Base-by-base conservation (phyloP, 2,113 vertebrate genomes). In the Eulacestoma nigropectus region DNA sequence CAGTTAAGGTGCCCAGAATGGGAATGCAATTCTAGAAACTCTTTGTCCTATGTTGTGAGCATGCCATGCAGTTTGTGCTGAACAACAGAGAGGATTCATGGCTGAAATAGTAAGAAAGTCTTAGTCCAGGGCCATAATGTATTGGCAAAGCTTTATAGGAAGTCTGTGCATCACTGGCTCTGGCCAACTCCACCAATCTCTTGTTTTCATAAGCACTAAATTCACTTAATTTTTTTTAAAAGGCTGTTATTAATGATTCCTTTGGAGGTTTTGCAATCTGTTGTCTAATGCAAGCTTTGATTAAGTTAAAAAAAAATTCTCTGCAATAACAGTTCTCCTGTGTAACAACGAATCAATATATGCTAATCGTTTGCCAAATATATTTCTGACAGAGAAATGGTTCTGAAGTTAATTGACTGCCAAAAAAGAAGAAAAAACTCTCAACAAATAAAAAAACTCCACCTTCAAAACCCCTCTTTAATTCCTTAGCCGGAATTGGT, bases 251-350 rank as follows among this genome's bases (percentile, higher is more conserved):
- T 77, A 87, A 73, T 47, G 59, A 62, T 74, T 96, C 46, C 30
- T 75, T 46, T 75, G 85, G 88, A 85, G 49, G 44, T 73, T 90
- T 92, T 92, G 62, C 65, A 92, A 35, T 87, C 82, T 91, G 80
- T 92, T 94, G 64, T 96, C 93, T 95, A 95, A 96, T 78, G 80
- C n/a, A 91, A 89, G 74, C 84, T 95, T 95, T 95, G 90, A 93
- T 96, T 83, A 87, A 84, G 69, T 93, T 78, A 37, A 16, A 81
- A 84, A 84, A 90, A 94, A 46, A 37, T 50, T 59, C 57, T 79
- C 77, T 86, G 68, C 86, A 80, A 25, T 94, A 94, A 57, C 49
- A 53, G 14, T 80, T 67, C 86, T 87, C 42, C 26, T 67, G 76
- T 49, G 63, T 30, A 90, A 55, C 78, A 95, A 94, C 52, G 90